phyloP scores from a whole-genome alignment of 1,140 invertebrate genomes.

The Amphibalanus amphitrite region DNA sequence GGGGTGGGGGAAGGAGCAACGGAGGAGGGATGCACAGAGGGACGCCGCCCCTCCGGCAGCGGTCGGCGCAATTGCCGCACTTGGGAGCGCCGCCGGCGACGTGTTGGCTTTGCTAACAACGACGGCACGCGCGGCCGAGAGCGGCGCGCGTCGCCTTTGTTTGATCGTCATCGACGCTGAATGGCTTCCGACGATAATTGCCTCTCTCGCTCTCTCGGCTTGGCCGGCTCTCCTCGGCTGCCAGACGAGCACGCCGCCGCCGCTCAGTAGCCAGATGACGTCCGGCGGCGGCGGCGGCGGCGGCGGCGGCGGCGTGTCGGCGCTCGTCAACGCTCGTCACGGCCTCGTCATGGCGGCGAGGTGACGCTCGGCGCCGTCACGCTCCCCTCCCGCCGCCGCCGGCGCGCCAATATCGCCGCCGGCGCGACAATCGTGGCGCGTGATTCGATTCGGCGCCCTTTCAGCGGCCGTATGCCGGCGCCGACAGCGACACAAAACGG shows the following conservation, averaged over 20 bases:
- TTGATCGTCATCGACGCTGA: not conserved
- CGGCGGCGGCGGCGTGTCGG: not conserved
- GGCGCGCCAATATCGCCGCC: not conserved
- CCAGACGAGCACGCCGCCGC: no score
- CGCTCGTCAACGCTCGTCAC: not conserved
- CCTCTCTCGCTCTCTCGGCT: no score
- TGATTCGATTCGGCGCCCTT: not conserved
- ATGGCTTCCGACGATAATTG: not conserved
- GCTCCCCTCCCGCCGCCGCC: no score
- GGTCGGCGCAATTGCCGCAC: not conserved
- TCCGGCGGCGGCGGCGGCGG: no score
- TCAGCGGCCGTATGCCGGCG: not conserved
- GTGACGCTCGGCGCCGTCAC: no score
- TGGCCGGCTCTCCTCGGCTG: not conserved
- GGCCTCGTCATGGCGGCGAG: no score
- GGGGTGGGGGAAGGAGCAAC: no score
- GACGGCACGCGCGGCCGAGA: not conserved
- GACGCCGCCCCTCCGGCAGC: no score
- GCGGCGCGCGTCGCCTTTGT: not conserved
- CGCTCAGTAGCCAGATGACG: not conserved
- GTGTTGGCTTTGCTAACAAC: not conserved
- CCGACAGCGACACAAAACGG: not conserved
- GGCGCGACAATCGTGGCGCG: not conserved
- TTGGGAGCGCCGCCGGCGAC: not conserved
- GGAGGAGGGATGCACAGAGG: no score